Conservation (phyloP, 2,888 invertebrate species). For the Zeuzera pyrina region DNA sequence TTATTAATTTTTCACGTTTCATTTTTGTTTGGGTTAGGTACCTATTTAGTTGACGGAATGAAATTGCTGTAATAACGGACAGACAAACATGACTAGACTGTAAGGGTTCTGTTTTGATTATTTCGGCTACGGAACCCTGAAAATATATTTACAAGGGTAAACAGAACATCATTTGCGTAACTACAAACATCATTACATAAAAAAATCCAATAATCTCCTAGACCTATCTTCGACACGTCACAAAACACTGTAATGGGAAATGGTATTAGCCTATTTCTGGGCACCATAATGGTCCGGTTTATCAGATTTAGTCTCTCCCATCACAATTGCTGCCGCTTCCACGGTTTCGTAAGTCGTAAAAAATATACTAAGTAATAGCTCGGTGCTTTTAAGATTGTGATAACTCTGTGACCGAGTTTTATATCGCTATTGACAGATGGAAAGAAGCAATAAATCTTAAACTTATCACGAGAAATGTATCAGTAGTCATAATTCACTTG, state of each 20-base stretch:
- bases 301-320: conserved; percentile 41
- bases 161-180: too few species aligned
- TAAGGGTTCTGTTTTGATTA: too few species aligned
- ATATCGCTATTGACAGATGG: conserved; percentile 35
- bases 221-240: conserved; percentile 60
- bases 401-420: conserved; percentile 35
- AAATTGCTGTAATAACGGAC: too few species aligned
- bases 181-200: too few species aligned
- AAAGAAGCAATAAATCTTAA: conserved; percentile 41
- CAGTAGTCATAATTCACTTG: conserved; percentile 12
- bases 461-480: conserved; percentile 31
- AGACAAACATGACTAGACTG: too few species aligned
- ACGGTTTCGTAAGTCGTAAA: conserved; percentile 22
- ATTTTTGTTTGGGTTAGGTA: too few species aligned
- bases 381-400: conserved; percentile 19
- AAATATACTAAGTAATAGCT: conserved; percentile 25
- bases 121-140: too few species aligned
- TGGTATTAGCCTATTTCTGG: conserved; percentile 60
- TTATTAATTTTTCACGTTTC: too few species aligned
- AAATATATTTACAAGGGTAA: too few species aligned
- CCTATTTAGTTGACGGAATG: too few species aligned
- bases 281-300: conserved; percentile 28
- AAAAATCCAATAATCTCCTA: too few species aligned
- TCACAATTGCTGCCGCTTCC: conserved; percentile 36
- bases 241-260: conserved; percentile 54